Evolutionary conservation across 2,797 vertebrate genomes (phyloP), one percentile per base, ranked within the genome.

Genomic region (Borostomias antarcticus): DNA sequence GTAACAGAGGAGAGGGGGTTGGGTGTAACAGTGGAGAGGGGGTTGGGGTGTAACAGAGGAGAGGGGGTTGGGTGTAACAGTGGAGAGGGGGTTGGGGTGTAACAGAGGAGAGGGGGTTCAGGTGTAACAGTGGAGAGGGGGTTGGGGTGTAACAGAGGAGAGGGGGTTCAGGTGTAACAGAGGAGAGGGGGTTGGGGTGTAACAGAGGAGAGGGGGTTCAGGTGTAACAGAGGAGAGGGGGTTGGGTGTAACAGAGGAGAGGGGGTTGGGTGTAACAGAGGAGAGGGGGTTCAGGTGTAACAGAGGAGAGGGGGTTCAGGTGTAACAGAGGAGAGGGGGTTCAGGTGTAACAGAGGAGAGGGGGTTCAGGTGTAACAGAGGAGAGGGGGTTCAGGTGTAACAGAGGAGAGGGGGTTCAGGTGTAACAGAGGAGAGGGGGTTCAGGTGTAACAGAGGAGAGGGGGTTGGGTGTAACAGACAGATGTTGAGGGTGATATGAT

Each of bases 71-170:
- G 70, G 62, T 69, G 67, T 72, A 81, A 61, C 45, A 79, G 73
- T 81, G 85, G n/a, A n/a, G 80, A 70, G 79, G 84, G 82, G 84
- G 80, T 85, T 83, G 85, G 84, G 81, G n/a, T 84, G 79, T 80
- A 79, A 73, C 1, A 43, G 40, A 43, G 1, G 11, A 43, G 40
- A 43, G 40, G 13, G n/a, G 15, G n/a, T 43, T 3, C n/a, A n/a
- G 70, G 62, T 69, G 67, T 72, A 81, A 61, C 45, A 79, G 73
- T 81, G 85, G n/a, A n/a, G 80, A 70, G 79, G 84, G 82, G 84
- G 80, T 85, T 83, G 85, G 84, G 81, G n/a, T 84, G 79, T 80
- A 79, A 73, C 1, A 43, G 40, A 43, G 1, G 11, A 43, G 40
- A 43, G 40, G 13, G n/a, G 15, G n/a, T 43, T 3, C n/a, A n/a